Evolutionary conservation across 2,113 vertebrate genomes (phyloP).

Genomic region (Carassius auratus): DNA sequence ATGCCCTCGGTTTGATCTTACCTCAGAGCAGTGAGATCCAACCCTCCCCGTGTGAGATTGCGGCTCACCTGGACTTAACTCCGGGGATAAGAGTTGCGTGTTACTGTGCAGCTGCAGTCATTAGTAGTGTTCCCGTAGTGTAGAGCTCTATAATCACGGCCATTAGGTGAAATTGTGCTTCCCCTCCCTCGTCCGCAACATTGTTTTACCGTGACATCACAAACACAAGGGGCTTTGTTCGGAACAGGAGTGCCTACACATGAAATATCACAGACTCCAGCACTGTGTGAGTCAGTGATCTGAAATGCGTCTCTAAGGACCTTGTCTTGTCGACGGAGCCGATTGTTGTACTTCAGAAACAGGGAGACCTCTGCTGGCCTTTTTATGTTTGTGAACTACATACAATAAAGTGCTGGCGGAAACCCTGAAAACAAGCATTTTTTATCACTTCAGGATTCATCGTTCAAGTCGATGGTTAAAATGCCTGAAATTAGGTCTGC

Average conservation of each 20-base stretch:
- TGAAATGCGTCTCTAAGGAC: constrained; percentile 27
- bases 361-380: constrained; percentile 43
- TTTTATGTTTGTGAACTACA: constrained; percentile 11
- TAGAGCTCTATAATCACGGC: not conserved
- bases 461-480: not conserved
- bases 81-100: not conserved
- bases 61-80: not conserved
- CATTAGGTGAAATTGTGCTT: constrained; percentile 2
- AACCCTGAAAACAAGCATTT: not conserved
- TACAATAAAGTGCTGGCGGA: not conserved
- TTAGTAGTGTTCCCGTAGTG: not conserved
- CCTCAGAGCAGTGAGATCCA: not conserved
- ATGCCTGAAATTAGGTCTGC: not conserved
- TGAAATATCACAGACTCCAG: constrained; percentile 25
- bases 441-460: not conserved
- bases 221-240: constrained; percentile 37
- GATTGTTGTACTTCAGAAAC: constrained; percentile 2
- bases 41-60: not conserved
- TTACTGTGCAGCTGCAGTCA: constrained; percentile 15
- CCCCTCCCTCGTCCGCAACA: constrained; percentile 11
- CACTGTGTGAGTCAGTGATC: constrained; percentile 25
- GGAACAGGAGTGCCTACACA: constrained; percentile 37
- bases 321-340: not conserved
- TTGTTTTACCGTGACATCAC: constrained; percentile 35
- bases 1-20: constrained; percentile 11